Conservation (phyloP, 2,797 vertebrate genomes). For the Loriculus beryllinus region DNA sequence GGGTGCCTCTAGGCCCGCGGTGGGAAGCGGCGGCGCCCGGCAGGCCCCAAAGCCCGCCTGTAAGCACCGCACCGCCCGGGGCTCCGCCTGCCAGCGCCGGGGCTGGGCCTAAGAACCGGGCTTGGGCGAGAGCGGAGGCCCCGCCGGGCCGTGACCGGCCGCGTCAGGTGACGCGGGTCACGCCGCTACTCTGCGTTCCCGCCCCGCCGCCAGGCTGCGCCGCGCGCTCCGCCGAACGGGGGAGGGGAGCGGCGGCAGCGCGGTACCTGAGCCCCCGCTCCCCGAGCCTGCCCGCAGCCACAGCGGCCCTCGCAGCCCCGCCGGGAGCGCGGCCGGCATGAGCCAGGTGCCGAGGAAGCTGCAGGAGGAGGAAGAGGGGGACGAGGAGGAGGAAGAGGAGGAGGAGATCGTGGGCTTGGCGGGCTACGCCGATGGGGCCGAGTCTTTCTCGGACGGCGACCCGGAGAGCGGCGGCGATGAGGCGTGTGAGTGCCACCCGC, state of each 20-base stretch:
- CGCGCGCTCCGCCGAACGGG: constrained; percentile 35
- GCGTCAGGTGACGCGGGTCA: constrained; percentile 73
- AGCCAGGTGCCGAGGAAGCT: constrained; percentile 50
- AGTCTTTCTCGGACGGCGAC: constrained; percentile 80
- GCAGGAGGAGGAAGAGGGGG: background rate
- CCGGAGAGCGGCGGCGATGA: constrained; percentile 81
- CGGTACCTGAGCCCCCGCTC: background rate
- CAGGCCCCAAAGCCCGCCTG: background rate
- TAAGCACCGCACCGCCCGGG: too few species aligned
- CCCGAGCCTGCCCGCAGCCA: background rate
- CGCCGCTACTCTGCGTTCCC: constrained; percentile 25
- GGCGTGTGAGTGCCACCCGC: constrained; percentile 76
- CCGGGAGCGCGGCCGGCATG: constrained; percentile 24
- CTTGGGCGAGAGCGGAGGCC: background rate
- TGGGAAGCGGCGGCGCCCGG: background rate
- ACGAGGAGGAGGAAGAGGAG: constrained; percentile 62
- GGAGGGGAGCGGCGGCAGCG: constrained; percentile 23
- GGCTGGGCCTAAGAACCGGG: background rate
- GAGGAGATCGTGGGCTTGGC: constrained; percentile 74
- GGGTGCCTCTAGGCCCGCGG: background rate
- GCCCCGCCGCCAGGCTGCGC: background rate
- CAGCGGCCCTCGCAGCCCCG: constrained; percentile 62
- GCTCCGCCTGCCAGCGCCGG: background rate
- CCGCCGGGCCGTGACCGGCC: background rate
- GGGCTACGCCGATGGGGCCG: constrained; percentile 77